A percentile compares a stretch with the other conserved stretches of the same genome.
phyloP scores from a whole-genome alignment of 1,140 invertebrate genomes.

The Drosophila funebris region DNA sequence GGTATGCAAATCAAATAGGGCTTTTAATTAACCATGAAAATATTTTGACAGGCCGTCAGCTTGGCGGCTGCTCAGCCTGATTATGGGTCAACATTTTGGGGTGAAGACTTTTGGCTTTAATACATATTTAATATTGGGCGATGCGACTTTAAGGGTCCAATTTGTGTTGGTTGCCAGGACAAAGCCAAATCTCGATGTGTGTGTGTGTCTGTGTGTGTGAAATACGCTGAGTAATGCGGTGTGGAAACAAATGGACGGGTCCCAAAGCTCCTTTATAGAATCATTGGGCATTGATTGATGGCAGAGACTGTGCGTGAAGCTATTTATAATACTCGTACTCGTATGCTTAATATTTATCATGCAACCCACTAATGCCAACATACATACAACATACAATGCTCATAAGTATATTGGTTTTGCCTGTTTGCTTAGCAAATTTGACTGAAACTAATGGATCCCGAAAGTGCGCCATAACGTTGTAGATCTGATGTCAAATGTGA shows the following conservation, averaged over 20 bases:
- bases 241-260: slow-evolving; percentile 32
- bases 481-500: slow-evolving; percentile 45
- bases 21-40: slow-evolving; percentile 68
- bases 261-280: slow-evolving; percentile 22
- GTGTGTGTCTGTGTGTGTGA: slow-evolving; percentile 7
- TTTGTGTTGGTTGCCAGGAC: slow-evolving; percentile 9
- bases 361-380: slow-evolving; percentile 53
- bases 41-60: slow-evolving; percentile 43
- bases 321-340: slow-evolving; percentile 68
- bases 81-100: slow-evolving; percentile 20
- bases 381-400: slow-evolving; percentile 11
- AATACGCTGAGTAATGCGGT: slow-evolving; percentile 58
- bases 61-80: slow-evolving; percentile 1
- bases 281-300: slow-evolving; percentile 64
- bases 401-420: slow-evolving; percentile 62
- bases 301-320: slow-evolving; percentile 42
- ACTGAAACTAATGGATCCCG: slow-evolving; percentile 71
- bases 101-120: slow-evolving; percentile 29
- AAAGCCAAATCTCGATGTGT: slow-evolving; percentile 25
- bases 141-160: slow-evolving; percentile 3
- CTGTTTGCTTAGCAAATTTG: slow-evolving; percentile 73
- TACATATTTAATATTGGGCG: slow-evolving; percentile 1
- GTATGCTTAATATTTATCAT: slow-evolving; percentile 74
- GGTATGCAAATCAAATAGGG: slow-evolving; percentile 53
- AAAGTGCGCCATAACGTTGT: slow-evolving; percentile 24